These are phyloP conservation scores for Zosterops japonicus DNA, from an alignment of 2,113 vertebrate species.

Conservation along the genomic window DNA sequence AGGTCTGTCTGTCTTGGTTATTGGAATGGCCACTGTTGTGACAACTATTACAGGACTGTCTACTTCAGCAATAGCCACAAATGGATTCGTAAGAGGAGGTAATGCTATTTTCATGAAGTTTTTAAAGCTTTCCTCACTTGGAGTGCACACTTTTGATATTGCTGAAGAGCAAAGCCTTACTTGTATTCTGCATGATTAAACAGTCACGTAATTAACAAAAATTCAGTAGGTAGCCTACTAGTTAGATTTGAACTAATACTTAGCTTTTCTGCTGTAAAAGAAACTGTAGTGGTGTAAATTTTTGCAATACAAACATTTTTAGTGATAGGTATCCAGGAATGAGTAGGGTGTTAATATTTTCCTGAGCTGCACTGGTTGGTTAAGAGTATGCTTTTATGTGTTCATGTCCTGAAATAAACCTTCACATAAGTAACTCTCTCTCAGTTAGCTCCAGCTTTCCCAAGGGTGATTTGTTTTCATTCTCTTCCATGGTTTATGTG, in stretches of 20 bases:
- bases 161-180: neutral
- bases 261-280: neutral
- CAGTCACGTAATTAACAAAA: neutral
- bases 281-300: neutral
- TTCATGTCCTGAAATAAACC: neutral
- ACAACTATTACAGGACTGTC: constrained; percentile 97
- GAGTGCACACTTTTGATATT: neutral
- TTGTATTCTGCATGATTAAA: neutral
- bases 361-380: neutral
- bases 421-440: neutral
- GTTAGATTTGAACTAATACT: neutral
- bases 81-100: constrained; percentile 99
- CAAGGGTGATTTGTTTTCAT: neutral
- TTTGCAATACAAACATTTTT: neutral
- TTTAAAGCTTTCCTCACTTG: neutral
- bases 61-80: constrained; percentile 96
- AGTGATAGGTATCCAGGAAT: neutral
- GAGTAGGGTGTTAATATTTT: neutral
- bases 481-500: neutral
- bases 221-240: neutral
- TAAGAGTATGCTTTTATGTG: neutral
- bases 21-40: constrained; percentile 92
- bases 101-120: constrained; percentile 29
- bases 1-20: constrained; percentile 88
- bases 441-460: neutral